Evolutionary conservation across 2,113 vertebrate genomes (phyloP), one percentile per base, ranked within the genome.

Genomic region (Hydrochoerus hydrochaeris): DNA sequence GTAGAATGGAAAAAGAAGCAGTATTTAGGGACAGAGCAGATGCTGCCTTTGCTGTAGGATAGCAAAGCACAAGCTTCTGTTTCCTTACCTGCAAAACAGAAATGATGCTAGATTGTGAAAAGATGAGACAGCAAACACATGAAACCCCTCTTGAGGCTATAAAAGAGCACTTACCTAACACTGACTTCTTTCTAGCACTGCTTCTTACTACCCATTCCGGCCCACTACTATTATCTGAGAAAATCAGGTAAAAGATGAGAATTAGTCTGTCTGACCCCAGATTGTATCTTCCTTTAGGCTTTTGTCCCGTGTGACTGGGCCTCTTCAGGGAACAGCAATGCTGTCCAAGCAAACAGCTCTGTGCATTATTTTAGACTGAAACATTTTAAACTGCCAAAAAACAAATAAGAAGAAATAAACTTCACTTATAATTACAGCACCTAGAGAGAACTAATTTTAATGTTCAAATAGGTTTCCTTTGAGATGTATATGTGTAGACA

Each of bases 361-460:
- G 41, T 46, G 24, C 73, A 77, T 44, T 77, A 28, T 77, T 77
- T 44, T 41, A 73, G 28, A 28, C 30, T 35, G 19, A 90, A 89
- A 63, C 60, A 38, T 9, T 63, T 83, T 83, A 32, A 86, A 60
- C 35, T 60, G n/a, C 78, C 32, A 19, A 44, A 86, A 85, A 93
- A 26, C 49, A 67, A 69, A 82, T 30, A 77, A 14, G 13, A 85
- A 28, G 46, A 95, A 92, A 88, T 88, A 67, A 71, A 96, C 83
- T 16, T 35, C 28, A 38, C 14, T 4, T 46, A 4, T n/a, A 84
- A 65, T 94, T 71, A 71, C 7, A 91, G 3, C n/a, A 88, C 13
- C 13, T 52, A 49, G 26, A 52, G 30, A 88, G 28, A 78, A 28
- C 44, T 7, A 58, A 32, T 77, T 73, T 75, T n/a, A 80, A 22